Percentiles rank a stretch among this genome's conserved stretches.
phyloP scores from a whole-genome alignment of 2,888 invertebrate species.

The Dyspetes luteomarginatus region DNA sequence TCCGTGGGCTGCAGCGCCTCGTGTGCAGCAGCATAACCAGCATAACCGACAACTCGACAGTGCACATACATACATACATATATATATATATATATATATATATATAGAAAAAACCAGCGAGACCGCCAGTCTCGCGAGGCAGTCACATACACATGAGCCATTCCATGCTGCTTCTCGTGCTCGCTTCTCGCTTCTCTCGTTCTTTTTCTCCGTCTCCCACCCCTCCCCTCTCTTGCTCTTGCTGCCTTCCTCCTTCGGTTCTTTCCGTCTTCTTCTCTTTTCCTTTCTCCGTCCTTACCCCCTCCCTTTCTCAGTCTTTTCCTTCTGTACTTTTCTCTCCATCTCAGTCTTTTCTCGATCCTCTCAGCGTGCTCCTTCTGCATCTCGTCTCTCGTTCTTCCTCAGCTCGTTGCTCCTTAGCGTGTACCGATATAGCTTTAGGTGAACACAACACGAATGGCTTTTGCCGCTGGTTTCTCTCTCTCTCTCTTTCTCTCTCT shows the following conservation, averaged over 20 bases:
- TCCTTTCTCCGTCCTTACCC: constrained; percentile 56
- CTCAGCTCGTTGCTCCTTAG: constrained; percentile 58
- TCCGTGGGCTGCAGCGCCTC: constrained; percentile 61
- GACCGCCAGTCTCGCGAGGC: constrained; percentile 35
- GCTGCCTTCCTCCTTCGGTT: not conserved
- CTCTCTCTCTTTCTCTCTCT: constrained; percentile 8
- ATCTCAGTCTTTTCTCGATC: not conserved
- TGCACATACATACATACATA: not conserved
- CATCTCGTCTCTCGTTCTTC: constrained; percentile 36
- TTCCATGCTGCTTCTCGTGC: constrained; percentile 21
- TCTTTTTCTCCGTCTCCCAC: constrained; percentile 24
- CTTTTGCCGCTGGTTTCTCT: constrained; percentile 23
- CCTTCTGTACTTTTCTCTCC: constrained; percentile 21
- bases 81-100: not conserved
- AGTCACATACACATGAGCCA: constrained; percentile 14
- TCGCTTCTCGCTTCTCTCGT: constrained; percentile 10
- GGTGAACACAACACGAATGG: constrained; percentile 55
- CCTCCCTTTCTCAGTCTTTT: constrained; percentile 24
- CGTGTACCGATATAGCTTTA: constrained; percentile 61
- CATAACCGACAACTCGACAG: constrained; percentile 56
- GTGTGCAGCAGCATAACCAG: constrained; percentile 31
- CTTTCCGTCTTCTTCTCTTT: constrained; percentile 19
- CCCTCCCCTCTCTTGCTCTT: constrained; percentile 16
- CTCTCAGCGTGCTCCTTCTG: constrained; percentile 8
- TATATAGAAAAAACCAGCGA: constrained; percentile 18